Evolutionary conservation across 1,140 invertebrate genomes (phyloP), one percentile per base, ranked within the genome.

Genomic region (Panagrolaimus sp.): DNA sequence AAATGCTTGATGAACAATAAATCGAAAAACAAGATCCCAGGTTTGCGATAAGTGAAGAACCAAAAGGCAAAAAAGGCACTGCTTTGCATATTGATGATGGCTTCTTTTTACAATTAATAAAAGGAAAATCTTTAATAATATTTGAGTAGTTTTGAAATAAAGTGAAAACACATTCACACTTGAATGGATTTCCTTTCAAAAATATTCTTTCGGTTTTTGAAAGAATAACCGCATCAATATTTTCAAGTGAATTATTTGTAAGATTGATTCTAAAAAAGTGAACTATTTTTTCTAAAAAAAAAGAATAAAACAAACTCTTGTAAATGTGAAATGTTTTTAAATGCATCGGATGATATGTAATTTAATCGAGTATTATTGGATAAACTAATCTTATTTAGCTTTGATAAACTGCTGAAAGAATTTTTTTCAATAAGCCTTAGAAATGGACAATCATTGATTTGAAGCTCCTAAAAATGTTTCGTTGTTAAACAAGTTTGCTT

Each of bases 271-370:
- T 75, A 42, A 62, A 75, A 74, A 27, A 45, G 71, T 57, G 27
- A 20, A 27, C n/a, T n/a, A 27, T 25, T 57, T 20, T 8, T n/a
- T 9, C 20, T 13, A 16, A 7, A 62, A 63, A 44, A 65, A 70
- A 71, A 57, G 20, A 16, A 57, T 11, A 9, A 9, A n/a, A 43
- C 72, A 46, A 68, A 75, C 74, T 76, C 71, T 25, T 64, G 74
- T 23, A 76, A 46, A 23, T 57, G 45, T 7, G 66, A 51, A 45
- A 48, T 70, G 51, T 70, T 76, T 13, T 63, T n/a, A 38, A 76
- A 74, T 13, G 74, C 75, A 63, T 20, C 38, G n/a, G 74, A 76
- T 45, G 74, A 76, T 51, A 76, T 65, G 42, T 65, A 76, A 27
- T 69, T 61, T 43, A 76, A 63, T 62, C 43, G 9, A 5, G 74